phyloP scores from a whole-genome alignment of 35 echinoderm and acorn worm species.

The Hemicentrotus pulcherrimus region DNA sequence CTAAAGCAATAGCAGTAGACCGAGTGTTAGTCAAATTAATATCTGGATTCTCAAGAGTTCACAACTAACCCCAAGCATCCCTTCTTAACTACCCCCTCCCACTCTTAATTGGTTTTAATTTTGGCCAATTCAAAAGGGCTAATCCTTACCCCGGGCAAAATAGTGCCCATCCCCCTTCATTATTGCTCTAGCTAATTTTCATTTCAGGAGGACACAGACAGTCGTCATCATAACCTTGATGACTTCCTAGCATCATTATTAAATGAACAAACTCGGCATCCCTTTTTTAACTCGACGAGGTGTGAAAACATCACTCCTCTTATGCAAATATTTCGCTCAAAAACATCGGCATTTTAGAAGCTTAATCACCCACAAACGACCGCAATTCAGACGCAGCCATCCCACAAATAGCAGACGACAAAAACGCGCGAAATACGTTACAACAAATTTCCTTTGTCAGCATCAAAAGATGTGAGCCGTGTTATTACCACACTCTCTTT shows the following conservation, averaged over 20 bases:
- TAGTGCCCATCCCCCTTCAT: background rate
- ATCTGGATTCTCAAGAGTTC: background rate
- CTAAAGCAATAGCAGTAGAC: background rate
- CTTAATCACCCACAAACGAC: constrained; percentile 10
- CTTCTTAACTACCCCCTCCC: background rate
- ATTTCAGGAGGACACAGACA: background rate
- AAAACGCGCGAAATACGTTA: constrained; percentile 45
- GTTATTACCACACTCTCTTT: constrained; percentile 40
- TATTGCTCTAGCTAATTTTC: background rate
- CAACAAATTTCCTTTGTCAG: constrained; percentile 42
- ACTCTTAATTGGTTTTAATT: constrained; percentile 19
- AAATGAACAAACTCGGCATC: background rate
- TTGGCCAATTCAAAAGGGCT: constrained; percentile 1
- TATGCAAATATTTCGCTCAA: background rate
- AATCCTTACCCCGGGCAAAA: background rate
- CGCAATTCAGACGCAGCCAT: constrained; percentile 15
- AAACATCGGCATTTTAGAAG: background rate
- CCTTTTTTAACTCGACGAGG: background rate
- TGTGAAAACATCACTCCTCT: constrained; percentile 9
- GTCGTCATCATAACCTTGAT: background rate
- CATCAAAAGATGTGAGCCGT: constrained; percentile 43
- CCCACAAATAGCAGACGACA: constrained; percentile 18
- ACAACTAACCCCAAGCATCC: background rate
- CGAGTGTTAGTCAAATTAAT: background rate
- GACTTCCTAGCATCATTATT: background rate